phyloP scores from a whole-genome alignment of 2,888 invertebrate genomes.

The Poecilus cupreus region DNA sequence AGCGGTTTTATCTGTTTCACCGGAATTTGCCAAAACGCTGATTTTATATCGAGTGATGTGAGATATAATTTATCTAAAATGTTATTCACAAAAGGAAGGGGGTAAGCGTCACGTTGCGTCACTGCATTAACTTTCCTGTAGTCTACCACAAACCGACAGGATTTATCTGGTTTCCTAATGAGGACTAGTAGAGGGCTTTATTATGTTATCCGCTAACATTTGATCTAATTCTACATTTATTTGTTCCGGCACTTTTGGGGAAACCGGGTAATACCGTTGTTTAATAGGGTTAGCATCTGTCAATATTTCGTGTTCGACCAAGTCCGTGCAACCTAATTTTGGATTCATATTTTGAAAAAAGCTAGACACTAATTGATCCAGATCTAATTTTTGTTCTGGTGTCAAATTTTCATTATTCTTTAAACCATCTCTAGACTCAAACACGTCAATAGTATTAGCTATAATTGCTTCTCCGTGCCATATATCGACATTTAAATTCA shows the following conservation, averaged over 20 bases:
- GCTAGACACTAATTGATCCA: neutral
- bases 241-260: slow-evolving; percentile 50
- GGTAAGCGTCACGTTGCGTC: slow-evolving; percentile 63
- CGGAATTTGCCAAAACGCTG: slow-evolving; percentile 66
- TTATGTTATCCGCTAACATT: neutral
- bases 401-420: slow-evolving; percentile 10
- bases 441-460: too few relatives aligned
- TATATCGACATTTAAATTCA: slow-evolving; percentile 41
- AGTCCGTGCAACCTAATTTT: slow-evolving; percentile 53
- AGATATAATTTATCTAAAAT: slow-evolving; percentile 65
- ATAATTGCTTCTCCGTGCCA: neutral
- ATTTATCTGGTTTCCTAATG: slow-evolving; percentile 26
- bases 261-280: slow-evolving; percentile 56
- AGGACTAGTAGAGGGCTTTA: slow-evolving; percentile 21
- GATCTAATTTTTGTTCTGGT: slow-evolving; percentile 13
- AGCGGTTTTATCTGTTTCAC: slow-evolving; percentile 63
- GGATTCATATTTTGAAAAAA: neutral
- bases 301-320: slow-evolving; percentile 57
- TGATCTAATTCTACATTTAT: slow-evolving; percentile 32
- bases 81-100: slow-evolving; percentile 64
- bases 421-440: neutral
- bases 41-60: slow-evolving; percentile 63
- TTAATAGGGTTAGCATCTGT: slow-evolving; percentile 54
- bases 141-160: slow-evolving; percentile 53
- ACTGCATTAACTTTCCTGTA: slow-evolving; percentile 64